These are phyloP conservation scores for Myotis davidii DNA, from an alignment of 2,113 vertebrate genomes.

Conservation along the genomic window DNA sequence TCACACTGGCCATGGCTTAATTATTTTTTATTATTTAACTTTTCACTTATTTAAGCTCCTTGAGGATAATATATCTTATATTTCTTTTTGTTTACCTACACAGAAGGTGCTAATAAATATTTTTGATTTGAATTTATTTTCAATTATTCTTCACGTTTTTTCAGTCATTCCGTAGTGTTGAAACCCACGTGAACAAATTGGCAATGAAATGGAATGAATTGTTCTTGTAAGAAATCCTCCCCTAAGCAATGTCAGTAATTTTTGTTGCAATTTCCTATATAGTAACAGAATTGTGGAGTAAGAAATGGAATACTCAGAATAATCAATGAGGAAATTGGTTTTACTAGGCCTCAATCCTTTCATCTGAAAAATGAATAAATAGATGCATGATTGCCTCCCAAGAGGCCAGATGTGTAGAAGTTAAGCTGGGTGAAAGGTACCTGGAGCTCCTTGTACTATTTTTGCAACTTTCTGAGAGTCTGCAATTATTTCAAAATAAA, in stretches of 20 bases:
- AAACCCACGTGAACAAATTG: background rate
- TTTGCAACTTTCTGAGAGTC: background rate
- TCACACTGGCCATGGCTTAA: too few species aligned
- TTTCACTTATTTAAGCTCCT: background rate
- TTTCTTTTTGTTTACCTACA: background rate
- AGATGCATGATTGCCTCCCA: background rate
- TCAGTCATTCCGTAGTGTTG: background rate
- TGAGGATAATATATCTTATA: background rate
- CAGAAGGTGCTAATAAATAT: background rate
- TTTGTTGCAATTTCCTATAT: background rate
- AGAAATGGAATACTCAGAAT: background rate
- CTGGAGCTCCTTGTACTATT: background rate
- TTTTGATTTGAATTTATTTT: constrained; percentile 22
- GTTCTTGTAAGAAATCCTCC: background rate
- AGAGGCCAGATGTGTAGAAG: background rate
- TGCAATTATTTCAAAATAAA: constrained; percentile 20
- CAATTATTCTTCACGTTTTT: background rate
- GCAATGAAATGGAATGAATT: background rate
- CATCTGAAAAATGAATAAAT: constrained; percentile 10
- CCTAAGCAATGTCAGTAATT: background rate
- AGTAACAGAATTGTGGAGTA: background rate
- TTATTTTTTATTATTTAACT: background rate
- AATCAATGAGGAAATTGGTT: background rate
- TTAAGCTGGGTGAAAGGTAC: background rate
- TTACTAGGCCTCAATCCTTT: background rate